Percentiles rank a stretch among this genome's conserved stretches.
Evolutionary conservation across 1,140 invertebrate genomes (phyloP).

Genomic region (Aphaenogaster rudis): DNA sequence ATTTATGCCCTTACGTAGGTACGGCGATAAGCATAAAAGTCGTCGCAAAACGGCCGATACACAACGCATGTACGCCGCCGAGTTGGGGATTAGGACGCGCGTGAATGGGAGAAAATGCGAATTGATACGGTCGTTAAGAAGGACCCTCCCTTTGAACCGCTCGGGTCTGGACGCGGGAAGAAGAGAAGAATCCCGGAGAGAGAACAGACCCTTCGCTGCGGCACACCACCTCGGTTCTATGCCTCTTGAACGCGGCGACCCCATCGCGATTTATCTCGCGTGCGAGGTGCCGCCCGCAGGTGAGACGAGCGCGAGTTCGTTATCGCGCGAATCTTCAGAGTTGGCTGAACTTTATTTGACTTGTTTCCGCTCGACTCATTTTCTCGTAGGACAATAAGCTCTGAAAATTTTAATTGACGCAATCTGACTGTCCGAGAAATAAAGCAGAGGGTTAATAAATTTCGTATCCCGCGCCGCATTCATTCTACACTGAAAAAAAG

Average conservation of each 20-base stretch:
- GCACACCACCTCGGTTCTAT: constrained; percentile 2
- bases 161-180: constrained; percentile 42
- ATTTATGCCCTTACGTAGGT: constrained; percentile 70
- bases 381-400: neutral
- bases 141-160: constrained; percentile 72
- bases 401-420: neutral
- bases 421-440: neutral
- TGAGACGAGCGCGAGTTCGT: constrained; percentile 20
- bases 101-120: constrained; percentile 81
- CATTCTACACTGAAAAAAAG: too few species aligned
- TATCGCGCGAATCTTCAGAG: constrained; percentile 11
- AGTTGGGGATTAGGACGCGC: constrained; percentile 76
- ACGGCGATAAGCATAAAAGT: constrained; percentile 75
- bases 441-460: neutral
- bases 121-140: constrained; percentile 82
- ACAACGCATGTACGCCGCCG: constrained; percentile 59
- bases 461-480: neutral
- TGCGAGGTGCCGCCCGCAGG: constrained; percentile 19
- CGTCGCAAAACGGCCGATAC: constrained; percentile 55
- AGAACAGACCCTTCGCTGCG: constrained; percentile 50
- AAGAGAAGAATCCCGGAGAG: constrained; percentile 41
- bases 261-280: constrained; percentile 65
- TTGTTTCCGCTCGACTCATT: neutral
- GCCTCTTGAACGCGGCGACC: constrained; percentile 11
- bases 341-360: neutral